These are phyloP conservation scores for Polydrusus pterygomalis DNA, from an alignment of 2,888 invertebrate species.

Conservation along the genomic window DNA sequence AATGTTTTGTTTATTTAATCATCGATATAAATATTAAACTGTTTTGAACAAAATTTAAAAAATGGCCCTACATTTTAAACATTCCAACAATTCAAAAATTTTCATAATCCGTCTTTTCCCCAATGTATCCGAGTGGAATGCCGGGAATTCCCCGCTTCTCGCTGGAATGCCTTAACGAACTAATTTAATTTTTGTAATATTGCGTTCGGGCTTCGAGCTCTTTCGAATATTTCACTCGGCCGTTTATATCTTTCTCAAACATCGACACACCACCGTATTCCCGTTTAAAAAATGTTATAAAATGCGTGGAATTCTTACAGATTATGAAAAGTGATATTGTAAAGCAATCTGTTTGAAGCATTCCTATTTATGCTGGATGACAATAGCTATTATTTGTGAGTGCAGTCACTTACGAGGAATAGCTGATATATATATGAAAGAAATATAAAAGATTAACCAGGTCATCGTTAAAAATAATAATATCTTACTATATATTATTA, in stretches of 20 bases:
- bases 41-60: not conserved
- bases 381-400: too few species aligned
- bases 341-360: constrained; percentile 28
- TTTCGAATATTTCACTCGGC: constrained; percentile 50
- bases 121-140: constrained; percentile 40
- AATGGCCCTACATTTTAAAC: constrained; percentile 29
- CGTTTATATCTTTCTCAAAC: constrained; percentile 53
- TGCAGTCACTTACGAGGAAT: too few species aligned
- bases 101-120: constrained; percentile 48
- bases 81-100: constrained; percentile 46
- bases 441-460: too few species aligned
- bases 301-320: constrained; percentile 50
- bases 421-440: too few species aligned
- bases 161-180: constrained; percentile 55
- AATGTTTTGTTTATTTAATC: too few species aligned
- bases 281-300: constrained; percentile 33
- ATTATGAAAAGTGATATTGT: constrained; percentile 53
- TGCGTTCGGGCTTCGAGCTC: constrained; percentile 41
- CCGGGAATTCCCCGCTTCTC: constrained; percentile 52
- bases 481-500: too few species aligned
- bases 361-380: constrained; percentile 6
- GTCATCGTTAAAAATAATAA: not conserved
- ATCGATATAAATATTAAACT: too few species aligned
- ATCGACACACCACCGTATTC: constrained; percentile 43
- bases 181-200: constrained; percentile 57